Base-by-base conservation (phyloP, 2,888 invertebrate species). In the Carterocephalus palaemon region DNA sequence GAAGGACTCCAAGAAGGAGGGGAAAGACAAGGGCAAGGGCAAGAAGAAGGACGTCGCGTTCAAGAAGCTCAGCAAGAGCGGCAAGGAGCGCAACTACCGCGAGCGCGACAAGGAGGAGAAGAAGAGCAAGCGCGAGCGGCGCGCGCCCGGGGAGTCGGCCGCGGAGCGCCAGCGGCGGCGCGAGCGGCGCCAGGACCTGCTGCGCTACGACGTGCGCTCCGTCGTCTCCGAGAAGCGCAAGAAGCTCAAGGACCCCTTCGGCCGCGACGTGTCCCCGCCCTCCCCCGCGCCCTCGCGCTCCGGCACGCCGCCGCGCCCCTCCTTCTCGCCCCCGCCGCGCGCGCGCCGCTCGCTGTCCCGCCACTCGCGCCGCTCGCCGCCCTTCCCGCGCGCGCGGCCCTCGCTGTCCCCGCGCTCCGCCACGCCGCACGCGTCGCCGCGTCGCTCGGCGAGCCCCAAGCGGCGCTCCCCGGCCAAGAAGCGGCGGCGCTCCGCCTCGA, bases 141-240 rank as follows among this genome's bases (percentile, higher is more conserved):
- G 70, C 33, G 54, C 56, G 40, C 57, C 62, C 19, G 58, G 60
- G 41, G 67, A 64, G 31, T 52, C 56, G 34, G 64, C 48, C 31
- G 67, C 66, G 47, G 70, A 71, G 67, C 82, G 64, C 66, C 75
- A 60, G 64, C 84, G 60, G 56, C 80, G 67, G 67, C 84, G 64
- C 57, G 87, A 75, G 51, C 93, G 92, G 62, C 88, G 94, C 8
- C 92, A 93, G 63, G 95, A 95, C 62, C 78, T 96, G 36, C 93
- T 93, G 60, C 88, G 95, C 2, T 96, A 96, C 70, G 92, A 95
- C 80, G 95, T 95, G 5, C 88, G 95, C 24, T 91, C 92, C 49
- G 82, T 95, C 22, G 92, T 95, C 4, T 89, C 92, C 3, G 92
- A 92, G 51, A 91, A 91, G 57, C 90, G 91, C 0, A 81, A 89